Evolutionary conservation across 2,797 vertebrate species (phyloP).

Genomic region (Lithobates pipiens): DNA sequence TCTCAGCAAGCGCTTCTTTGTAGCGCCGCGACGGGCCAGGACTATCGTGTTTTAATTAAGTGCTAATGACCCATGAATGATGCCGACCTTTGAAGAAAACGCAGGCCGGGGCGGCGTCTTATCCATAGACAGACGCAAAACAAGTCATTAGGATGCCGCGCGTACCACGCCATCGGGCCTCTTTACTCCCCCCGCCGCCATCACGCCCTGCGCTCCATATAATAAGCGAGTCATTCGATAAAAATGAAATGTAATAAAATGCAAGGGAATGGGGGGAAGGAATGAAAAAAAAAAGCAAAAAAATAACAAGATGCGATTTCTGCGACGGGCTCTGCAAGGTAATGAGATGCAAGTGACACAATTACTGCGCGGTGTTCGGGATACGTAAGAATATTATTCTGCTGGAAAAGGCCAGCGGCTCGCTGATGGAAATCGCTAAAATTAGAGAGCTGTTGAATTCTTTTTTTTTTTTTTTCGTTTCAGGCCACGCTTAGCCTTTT

Average conservation of each 20-base stretch:
- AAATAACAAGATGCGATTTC: constrained; percentile 5
- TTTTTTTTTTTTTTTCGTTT: background rate
- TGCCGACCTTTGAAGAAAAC: constrained; percentile 35
- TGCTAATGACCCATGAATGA: constrained; percentile 55
- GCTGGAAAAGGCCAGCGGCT: constrained; percentile 6
- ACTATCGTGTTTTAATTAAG: constrained; percentile 50
- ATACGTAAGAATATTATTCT: background rate
- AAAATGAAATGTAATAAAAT: constrained; percentile 33
- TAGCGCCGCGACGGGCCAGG: background rate
- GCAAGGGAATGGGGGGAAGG: background rate
- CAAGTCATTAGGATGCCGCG: constrained; percentile 19
- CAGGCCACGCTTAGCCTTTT: no score
- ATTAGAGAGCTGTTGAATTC: constrained; percentile 13
- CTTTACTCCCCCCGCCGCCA: constrained; percentile 15
- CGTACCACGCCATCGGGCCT: background rate
- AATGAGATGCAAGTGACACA: constrained; percentile 26
- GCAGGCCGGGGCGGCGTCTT: background rate
- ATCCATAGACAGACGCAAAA: constrained; percentile 6
- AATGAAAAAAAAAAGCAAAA: constrained; percentile 14
- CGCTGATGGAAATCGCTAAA: background rate
- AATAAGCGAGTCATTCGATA: background rate
- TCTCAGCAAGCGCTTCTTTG: background rate
- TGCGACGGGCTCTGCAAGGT: constrained; percentile 3
- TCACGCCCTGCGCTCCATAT: constrained; percentile 11
- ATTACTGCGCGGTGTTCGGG: background rate